Evolutionary conservation across 1,140 invertebrate genomes (phyloP).

Genomic region (Hyles euphorbiae): DNA sequence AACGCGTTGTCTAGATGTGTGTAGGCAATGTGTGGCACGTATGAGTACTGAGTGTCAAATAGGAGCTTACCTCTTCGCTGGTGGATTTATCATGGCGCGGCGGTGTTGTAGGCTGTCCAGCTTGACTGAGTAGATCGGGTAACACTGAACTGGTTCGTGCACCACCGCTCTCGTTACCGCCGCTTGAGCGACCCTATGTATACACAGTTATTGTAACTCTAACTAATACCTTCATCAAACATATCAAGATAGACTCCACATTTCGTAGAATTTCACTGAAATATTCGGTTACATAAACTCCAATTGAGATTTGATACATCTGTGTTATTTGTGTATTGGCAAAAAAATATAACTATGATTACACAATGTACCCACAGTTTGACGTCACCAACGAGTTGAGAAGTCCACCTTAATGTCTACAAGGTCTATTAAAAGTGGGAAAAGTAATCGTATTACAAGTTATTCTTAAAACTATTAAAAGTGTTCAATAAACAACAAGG

Average conservation of each 20-base stretch:
- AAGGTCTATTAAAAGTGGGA: neutral
- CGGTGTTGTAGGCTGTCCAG: slow-evolving; percentile 86
- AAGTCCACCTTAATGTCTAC: neutral
- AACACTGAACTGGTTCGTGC: slow-evolving; percentile 92
- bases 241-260: slow-evolving; percentile 5
- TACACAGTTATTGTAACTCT: neutral
- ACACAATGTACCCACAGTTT: neutral
- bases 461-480: slow-evolving; percentile 1
- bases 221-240: slow-evolving; percentile 1
- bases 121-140: slow-evolving; percentile 93
- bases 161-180: slow-evolving; percentile 78
- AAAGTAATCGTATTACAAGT: slow-evolving; percentile 2
- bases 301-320: too few relatives aligned
- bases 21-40: neutral
- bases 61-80: slow-evolving; percentile 91
- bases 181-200: slow-evolving; percentile 76
- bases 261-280: neutral
- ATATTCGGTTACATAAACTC: too few relatives aligned
- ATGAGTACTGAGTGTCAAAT: neutral
- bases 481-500: neutral
- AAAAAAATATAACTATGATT: too few relatives aligned
- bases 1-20: too few relatives aligned
- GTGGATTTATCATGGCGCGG: slow-evolving; percentile 94
- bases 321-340: too few relatives aligned
- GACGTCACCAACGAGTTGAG: too few relatives aligned